These are phyloP conservation scores for Dryomyza anilis DNA, from an alignment of 2,888 invertebrate species.

Conservation along the genomic window DNA sequence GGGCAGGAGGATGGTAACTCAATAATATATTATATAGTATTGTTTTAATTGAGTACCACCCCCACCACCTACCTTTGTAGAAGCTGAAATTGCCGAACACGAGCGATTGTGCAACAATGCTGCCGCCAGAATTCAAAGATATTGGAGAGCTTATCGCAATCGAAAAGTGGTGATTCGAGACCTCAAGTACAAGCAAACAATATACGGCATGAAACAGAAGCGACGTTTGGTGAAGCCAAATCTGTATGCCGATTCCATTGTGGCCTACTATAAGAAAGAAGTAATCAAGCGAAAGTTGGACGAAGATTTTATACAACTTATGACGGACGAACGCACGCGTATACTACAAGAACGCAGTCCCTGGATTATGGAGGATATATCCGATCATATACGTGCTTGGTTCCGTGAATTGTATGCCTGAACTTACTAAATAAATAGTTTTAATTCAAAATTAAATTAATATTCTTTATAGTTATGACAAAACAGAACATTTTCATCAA, in stretches of 20 bases:
- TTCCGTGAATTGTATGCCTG: conserved; percentile 68
- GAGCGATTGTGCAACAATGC: too few species aligned
- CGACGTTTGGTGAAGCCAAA: conserved; percentile 36
- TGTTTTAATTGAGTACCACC: too few species aligned
- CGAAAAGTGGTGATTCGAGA: conserved; percentile 41
- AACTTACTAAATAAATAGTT: not conserved
- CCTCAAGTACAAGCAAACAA: conserved; percentile 38
- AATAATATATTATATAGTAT: too few species aligned
- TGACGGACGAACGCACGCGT: conserved; percentile 61
- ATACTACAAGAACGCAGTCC: conserved; percentile 63
- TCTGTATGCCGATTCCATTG: conserved; percentile 34
- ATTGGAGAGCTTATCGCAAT: conserved; percentile 46
- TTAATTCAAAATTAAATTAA: not conserved
- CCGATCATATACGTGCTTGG: conserved; percentile 77
- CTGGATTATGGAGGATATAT: conserved; percentile 73
- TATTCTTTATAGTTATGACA: conserved; percentile 47
- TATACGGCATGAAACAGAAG: conserved; percentile 45
- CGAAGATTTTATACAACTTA: conserved; percentile 56
- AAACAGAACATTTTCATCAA: conserved; percentile 58
- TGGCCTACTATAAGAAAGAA: conserved; percentile 46
- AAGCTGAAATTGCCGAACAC: not conserved
- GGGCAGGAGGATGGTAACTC: conserved; percentile 31
- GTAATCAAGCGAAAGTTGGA: conserved; percentile 43
- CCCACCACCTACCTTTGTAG: not conserved
- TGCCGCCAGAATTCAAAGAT: conserved; percentile 46